A percentile compares a stretch with the other conserved stretches of the same genome.
Evolutionary conservation across 1,140 invertebrate genomes (phyloP).

Genomic region (Caerostris darwini): DNA sequence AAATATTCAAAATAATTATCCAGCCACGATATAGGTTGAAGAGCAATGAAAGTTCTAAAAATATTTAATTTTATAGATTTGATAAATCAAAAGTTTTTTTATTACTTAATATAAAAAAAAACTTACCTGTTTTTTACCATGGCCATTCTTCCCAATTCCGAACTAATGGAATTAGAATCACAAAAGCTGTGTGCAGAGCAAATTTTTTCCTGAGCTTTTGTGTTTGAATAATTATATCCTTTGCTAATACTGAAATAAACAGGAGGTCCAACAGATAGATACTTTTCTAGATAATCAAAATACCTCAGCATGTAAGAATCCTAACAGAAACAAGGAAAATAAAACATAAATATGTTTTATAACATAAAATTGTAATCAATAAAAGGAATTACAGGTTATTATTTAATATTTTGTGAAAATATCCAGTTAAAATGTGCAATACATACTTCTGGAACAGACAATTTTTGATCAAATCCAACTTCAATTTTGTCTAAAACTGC

Average conservation of each 20-base stretch:
- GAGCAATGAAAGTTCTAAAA: constrained; percentile 89
- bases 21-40: constrained; percentile 91
- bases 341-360: neutral
- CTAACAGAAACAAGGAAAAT: constrained; percentile 71
- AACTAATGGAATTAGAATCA: constrained; percentile 89
- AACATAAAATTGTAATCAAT: neutral
- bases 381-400: neutral
- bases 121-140: constrained; percentile 74
- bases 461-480: constrained; percentile 84
- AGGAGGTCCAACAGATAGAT: constrained; percentile 93
- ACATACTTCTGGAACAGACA: constrained; percentile 86
- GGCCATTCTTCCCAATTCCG: constrained; percentile 84
- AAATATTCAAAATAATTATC: constrained; percentile 94
- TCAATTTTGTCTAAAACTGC: constrained; percentile 82
- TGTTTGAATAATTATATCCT: constrained; percentile 88
- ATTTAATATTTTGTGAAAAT: constrained; percentile 1
- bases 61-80: neutral
- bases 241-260: constrained; percentile 94
- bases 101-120: neutral
- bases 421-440: neutral
- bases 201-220: constrained; percentile 87
- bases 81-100: neutral
- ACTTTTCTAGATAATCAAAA: constrained; percentile 87
- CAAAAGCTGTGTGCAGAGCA: constrained; percentile 87
- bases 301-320: constrained; percentile 94